These are phyloP conservation scores for Pygoscelis adeliae DNA, from an alignment of 2,113 vertebrate species.

Conservation along the genomic window DNA sequence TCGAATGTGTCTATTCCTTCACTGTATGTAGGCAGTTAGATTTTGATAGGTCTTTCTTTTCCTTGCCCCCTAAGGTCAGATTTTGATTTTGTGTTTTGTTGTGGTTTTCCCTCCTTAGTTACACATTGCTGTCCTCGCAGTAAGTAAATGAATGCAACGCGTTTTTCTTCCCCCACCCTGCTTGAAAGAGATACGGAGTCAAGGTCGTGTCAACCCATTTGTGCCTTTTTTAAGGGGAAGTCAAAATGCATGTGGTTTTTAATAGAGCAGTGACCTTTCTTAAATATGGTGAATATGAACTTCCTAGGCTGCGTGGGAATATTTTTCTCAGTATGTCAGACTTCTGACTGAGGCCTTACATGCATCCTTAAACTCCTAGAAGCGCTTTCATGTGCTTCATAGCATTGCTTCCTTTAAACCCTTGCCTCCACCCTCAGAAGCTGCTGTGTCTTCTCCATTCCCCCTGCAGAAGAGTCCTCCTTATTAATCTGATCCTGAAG, in stretches of 20 bases:
- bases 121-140: conserved; percentile 72
- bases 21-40: background rate
- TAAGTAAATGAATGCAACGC: conserved; percentile 68
- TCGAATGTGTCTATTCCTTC: background rate
- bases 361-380: background rate
- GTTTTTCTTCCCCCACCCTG: background rate
- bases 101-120: conserved; percentile 55
- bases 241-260: background rate
- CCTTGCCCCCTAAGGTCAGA: background rate
- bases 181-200: background rate
- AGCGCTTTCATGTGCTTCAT: background rate
- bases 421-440: background rate
- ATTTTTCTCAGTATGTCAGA: background rate
- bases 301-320: background rate
- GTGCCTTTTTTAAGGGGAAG: background rate
- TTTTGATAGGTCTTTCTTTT: background rate
- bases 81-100: conserved; percentile 13
- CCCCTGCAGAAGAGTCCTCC: background rate
- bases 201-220: background rate
- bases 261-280: background rate
- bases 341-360: background rate
- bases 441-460: background rate
- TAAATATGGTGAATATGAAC: background rate
- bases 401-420: background rate
- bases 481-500: background rate